Base-by-base conservation (phyloP, 2,888 invertebrate genomes). In the Diarsia brunnea region DNA sequence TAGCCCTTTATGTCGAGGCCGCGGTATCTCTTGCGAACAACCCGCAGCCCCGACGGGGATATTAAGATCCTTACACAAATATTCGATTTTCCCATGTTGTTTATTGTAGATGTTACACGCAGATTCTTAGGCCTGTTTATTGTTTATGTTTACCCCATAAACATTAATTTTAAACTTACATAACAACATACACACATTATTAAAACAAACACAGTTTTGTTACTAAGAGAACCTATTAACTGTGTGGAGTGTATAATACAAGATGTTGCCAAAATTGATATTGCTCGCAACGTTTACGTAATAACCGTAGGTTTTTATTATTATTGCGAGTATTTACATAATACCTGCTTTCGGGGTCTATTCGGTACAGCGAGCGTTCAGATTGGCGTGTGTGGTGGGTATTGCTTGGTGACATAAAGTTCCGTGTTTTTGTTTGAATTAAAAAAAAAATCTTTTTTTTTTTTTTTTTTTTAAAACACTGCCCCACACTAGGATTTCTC, bases 201-300 rank as follows among this genome's bases (percentile, higher is more conserved):
- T 11, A 24, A 55, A 38, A 68, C 53, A 61, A 53, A 73, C 16
- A 77, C 60, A 43, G 45, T 81, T 70, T 63, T 45, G 49, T 61
- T 45, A 64, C 31, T 72, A 75, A 77, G 47, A 73, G 61, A 69
- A 69, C 21, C 64, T 61, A 84, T 83, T 82, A 72, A 51, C 68
- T 74, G 21, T n/a, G 31, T 21, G 31, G 53, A 84, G 49, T 69
- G 77, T 75, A 78, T 78, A 61, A 78, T 61, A 75, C 84, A 81
- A 82, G 80, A 85, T 79, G 84, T 84, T 78, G 60, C 76, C 84
- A 81, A 82, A 87, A 82, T 80, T 75, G 78, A 81, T 87, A 84
- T 84, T 75, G 75, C 73, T 64, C 68, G 49, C 78, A 73, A 49
- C 78, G 78, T 49, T 71, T 53, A 45, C n/a, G 61, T 68, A 78